Conservation (phyloP, 2,888 invertebrate species). For the Parasteatoda lunata region DNA sequence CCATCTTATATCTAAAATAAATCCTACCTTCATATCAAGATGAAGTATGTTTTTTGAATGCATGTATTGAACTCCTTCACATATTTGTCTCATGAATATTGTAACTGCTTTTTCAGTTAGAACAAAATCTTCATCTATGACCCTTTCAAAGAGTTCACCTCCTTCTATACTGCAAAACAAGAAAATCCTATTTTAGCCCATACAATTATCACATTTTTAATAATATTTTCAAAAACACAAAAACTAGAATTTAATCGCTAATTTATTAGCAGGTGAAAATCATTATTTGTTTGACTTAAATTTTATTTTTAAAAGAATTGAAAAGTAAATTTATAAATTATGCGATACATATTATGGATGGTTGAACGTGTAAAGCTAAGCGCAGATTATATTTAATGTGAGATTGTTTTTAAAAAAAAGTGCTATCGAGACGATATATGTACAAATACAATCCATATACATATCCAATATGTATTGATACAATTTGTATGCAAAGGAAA, state of each 20-base stretch:
- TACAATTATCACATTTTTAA: neutral
- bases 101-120: conserved; percentile 97
- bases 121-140: conserved; percentile 98
- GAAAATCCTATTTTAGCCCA: neutral
- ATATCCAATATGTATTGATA: no score
- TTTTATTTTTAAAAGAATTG: no score
- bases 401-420: no score
- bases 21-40: conserved; percentile 92
- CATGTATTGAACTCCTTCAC: conserved; percentile 97
- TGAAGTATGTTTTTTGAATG: conserved; percentile 96
- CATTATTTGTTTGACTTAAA: neutral
- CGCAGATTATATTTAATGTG: no score
- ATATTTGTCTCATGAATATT: conserved; percentile 97
- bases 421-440: no score
- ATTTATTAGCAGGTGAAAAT: neutral
- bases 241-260: neutral
- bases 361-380: no score
- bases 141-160: conserved; percentile 98
- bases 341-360: no score
- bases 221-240: neutral
- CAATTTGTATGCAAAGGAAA: no score
- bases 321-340: no score
- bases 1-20: neutral
- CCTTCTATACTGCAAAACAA: conserved; percentile 88
- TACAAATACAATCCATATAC: no score